Conservation (phyloP, 1,140 invertebrate species). For the Eumeta japonica region DNA sequence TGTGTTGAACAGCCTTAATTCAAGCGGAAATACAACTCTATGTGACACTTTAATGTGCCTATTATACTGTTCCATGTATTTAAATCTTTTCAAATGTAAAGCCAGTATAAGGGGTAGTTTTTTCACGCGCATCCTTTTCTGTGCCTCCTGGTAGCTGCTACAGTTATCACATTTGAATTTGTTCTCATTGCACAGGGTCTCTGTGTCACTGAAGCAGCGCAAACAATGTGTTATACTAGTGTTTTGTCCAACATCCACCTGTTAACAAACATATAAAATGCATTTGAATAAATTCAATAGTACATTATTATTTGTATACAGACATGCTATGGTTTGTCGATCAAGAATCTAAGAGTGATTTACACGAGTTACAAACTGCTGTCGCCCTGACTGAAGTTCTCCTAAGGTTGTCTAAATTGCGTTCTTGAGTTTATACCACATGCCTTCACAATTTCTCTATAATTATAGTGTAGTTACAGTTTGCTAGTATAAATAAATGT, state of each 20-base stretch:
- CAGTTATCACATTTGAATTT: conserved; percentile 99
- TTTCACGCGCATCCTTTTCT: conserved; percentile 97
- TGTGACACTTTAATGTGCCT: conserved; percentile 98
- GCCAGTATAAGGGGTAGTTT: conserved; percentile 97
- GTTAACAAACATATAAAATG: conserved; percentile 59
- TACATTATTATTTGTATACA: too few species aligned
- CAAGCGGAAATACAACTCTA: conserved; percentile 96
- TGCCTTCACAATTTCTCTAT: too few species aligned
- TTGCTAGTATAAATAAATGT: too few species aligned
- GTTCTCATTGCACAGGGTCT: conserved; percentile 98
- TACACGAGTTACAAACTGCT: too few species aligned
- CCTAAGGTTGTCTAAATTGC: too few species aligned
- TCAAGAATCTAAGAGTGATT: too few species aligned
- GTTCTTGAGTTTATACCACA: too few species aligned
- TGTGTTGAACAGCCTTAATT: conserved; percentile 96
- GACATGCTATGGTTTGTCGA: too few species aligned
- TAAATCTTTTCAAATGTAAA: conserved; percentile 97
- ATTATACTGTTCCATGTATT: conserved; percentile 99
- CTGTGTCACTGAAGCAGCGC: conserved; percentile 95
- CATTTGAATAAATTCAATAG: background rate
- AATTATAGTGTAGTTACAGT: too few species aligned
- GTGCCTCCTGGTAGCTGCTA: conserved; percentile 97
- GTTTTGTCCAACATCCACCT: conserved; percentile 99
- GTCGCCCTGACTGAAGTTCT: too few species aligned
- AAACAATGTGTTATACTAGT: conserved; percentile 98